Conservation (phyloP, 2,113 vertebrate genomes). For the Sphyrna mokarran region DNA sequence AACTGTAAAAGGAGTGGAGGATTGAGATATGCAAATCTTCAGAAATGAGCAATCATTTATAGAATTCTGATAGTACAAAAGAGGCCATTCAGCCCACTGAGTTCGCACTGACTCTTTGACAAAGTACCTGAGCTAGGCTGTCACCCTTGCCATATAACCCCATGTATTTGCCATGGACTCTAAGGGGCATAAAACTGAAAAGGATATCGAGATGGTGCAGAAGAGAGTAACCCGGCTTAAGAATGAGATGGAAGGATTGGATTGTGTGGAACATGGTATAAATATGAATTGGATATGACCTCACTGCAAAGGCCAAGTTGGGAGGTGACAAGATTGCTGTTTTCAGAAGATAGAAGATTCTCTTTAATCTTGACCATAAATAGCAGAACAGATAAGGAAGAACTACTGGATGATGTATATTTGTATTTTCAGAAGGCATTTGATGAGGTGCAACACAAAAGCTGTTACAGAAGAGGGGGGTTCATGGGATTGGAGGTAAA, state of each 20-base stretch:
- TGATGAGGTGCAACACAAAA: no score
- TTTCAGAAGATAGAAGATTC: not conserved
- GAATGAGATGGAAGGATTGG: not conserved
- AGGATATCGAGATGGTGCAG: not conserved
- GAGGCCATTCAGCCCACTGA: no score
- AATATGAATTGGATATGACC: not conserved
- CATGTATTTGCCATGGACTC: no score
- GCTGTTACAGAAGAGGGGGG: no score
- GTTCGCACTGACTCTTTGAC: no score
- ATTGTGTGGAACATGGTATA: no score
- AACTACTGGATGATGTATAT: not conserved
- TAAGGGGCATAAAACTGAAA: not conserved
- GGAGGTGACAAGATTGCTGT: not conserved
- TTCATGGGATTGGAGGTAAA: no score
- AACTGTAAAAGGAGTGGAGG: not conserved
- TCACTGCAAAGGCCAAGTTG: not conserved
- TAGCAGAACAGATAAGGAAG: not conserved
- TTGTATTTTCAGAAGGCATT: no score
- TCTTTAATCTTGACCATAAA: not conserved
- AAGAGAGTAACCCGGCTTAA: not conserved
- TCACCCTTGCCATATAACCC: no score
- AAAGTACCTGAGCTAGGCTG: no score
- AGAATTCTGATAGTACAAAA: no score
- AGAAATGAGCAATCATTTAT: not conserved
- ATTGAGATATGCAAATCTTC: not conserved